A percentile compares a stretch with the other conserved stretches of the same genome.
Evolutionary conservation across 1,140 invertebrate species (phyloP).

Genomic region (Nautilus pompilius): DNA sequence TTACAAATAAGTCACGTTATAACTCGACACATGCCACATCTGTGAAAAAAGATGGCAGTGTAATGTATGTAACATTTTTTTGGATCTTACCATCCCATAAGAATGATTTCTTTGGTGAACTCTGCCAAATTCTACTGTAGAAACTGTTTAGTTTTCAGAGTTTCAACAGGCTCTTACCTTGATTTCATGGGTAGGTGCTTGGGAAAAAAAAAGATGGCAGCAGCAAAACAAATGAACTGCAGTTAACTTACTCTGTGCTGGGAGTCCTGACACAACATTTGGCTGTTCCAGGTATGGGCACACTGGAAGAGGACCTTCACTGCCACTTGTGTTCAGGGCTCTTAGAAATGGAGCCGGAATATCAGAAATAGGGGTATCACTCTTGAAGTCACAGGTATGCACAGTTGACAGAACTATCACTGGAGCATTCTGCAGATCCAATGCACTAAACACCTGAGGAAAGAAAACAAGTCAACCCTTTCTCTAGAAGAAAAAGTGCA

Average conservation of each 20-base stretch:
- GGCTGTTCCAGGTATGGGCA: slow-evolving; percentile 47
- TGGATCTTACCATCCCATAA: too few relatives aligned
- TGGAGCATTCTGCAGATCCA: slow-evolving; percentile 19
- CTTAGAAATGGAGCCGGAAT: slow-evolving; percentile 42
- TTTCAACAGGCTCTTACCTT: too few relatives aligned
- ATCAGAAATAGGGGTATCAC: slow-evolving; percentile 38
- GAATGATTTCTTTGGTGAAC: too few relatives aligned
- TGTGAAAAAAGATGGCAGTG: too few relatives aligned
- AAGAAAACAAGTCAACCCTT: background rate
- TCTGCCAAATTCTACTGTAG: too few relatives aligned
- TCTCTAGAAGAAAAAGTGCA: too few relatives aligned
- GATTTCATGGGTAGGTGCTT: too few relatives aligned
- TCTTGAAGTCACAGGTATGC: slow-evolving; percentile 33
- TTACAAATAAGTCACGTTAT: too few relatives aligned
- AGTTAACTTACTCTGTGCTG: slow-evolving; percentile 43
- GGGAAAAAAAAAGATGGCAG: too few relatives aligned
- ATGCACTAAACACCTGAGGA: slow-evolving; percentile 32
- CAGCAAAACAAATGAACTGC: background rate
- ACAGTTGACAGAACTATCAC: slow-evolving; percentile 32
- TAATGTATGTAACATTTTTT: too few relatives aligned
- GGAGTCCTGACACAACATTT: slow-evolving; percentile 43
- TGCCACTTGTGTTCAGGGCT: slow-evolving; percentile 34
- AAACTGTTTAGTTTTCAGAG: too few relatives aligned
- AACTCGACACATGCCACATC: too few relatives aligned
- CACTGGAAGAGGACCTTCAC: slow-evolving; percentile 22